Percentiles rank a stretch among this genome's conserved stretches.
Evolutionary conservation across 92 coral and sea anemone species (phyloP).

Genomic region (Porites cylindrica): DNA sequence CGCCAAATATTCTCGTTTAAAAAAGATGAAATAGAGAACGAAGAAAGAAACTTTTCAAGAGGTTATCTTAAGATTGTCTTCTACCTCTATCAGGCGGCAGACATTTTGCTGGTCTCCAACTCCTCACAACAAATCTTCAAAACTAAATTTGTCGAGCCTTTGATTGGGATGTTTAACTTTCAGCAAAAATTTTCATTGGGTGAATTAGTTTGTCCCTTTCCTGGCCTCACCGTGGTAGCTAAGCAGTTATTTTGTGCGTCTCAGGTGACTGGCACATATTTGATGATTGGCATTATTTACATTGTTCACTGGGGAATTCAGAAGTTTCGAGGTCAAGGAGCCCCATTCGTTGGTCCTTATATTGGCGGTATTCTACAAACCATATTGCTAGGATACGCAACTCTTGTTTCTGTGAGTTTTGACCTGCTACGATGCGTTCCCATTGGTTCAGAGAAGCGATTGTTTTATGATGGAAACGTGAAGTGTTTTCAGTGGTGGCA

Average conservation of each 20-base stretch:
- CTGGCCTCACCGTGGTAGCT: slow-evolving; percentile 77
- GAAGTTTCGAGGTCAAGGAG: slow-evolving; percentile 33
- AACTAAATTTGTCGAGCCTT: slow-evolving; percentile 48
- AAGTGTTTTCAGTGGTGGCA: slow-evolving; percentile 85
- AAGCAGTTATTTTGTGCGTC: slow-evolving; percentile 64
- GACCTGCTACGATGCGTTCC: slow-evolving; percentile 69
- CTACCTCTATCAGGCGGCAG: slow-evolving; percentile 82
- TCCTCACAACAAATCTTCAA: slow-evolving; percentile 37
- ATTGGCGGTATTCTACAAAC: slow-evolving; percentile 77
- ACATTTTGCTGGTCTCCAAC: slow-evolving; percentile 61
- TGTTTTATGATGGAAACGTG: slow-evolving; percentile 73
- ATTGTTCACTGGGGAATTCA: slow-evolving; percentile 43
- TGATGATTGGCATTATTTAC: slow-evolving; percentile 52
- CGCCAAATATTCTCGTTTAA: slow-evolving; percentile 71
- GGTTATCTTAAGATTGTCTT: slow-evolving; percentile 80
- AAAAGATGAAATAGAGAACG: neutral
- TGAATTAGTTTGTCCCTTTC: slow-evolving; percentile 72
- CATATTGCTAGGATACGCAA: slow-evolving; percentile 81
- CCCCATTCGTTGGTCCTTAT: slow-evolving; percentile 77
- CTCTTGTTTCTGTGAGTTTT: slow-evolving; percentile 55
- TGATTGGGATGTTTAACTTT: slow-evolving; percentile 77
- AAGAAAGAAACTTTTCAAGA: slow-evolving; percentile 4
- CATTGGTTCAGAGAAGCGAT: slow-evolving; percentile 53
- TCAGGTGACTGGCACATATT: slow-evolving; percentile 53
- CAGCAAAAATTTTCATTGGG: slow-evolving; percentile 44